Evolutionary conservation across 2,113 vertebrate species (phyloP).

Genomic region (Lepisosteus osseus): DNA sequence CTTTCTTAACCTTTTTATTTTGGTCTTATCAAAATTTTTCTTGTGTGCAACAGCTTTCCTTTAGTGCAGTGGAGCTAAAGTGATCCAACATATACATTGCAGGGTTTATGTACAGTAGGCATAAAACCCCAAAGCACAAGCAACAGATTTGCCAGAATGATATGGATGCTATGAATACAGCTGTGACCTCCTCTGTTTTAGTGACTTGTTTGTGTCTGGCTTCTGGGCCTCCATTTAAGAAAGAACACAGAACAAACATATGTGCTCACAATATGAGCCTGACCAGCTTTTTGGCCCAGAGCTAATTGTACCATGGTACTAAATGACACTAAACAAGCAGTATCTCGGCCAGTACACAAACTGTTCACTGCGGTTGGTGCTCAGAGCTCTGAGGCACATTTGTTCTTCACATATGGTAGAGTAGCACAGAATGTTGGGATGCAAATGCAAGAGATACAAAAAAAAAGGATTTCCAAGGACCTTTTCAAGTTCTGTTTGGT

Average conservation of each 20-base stretch:
- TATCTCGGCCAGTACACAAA: neutral
- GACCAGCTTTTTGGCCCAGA: constrained; percentile 4
- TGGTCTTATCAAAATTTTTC: neutral
- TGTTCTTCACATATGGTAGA: neutral
- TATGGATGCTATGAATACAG: neutral
- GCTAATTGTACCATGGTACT: neutral
- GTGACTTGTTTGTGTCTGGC: neutral
- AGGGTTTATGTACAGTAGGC: neutral
- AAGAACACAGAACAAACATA: neutral
- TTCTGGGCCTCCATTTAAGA: neutral
- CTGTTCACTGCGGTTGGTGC: neutral
- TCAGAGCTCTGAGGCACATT: neutral
- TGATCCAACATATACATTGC: neutral
- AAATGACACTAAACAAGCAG: neutral
- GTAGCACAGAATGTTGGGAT: neutral
- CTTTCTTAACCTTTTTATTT: neutral
- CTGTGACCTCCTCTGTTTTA: neutral
- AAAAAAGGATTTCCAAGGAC: no score
- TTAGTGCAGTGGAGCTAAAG: neutral
- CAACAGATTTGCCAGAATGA: neutral
- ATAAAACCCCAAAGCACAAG: neutral
- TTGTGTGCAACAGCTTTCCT: neutral
- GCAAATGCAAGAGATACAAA: neutral
- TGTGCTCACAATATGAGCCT: neutral
- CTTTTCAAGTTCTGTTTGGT: no score